Evolutionary conservation across 2,888 invertebrate genomes (phyloP).

Genomic region (Amphipoea oculea): DNA sequence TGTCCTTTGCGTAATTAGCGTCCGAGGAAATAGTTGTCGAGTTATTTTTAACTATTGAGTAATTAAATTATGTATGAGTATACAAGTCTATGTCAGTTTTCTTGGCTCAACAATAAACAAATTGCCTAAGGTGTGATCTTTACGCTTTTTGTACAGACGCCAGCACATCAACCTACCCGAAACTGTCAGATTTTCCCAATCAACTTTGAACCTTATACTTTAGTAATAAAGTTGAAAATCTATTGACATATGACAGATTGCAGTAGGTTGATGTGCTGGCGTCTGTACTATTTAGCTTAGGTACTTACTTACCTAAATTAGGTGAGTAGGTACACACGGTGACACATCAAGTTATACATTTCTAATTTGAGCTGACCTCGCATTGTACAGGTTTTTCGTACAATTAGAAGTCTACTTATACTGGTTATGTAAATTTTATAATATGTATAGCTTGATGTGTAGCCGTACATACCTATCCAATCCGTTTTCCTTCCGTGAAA

Average conservation of each 20-base stretch:
- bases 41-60: conserved; percentile 14
- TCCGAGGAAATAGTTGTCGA: conserved; percentile 49
- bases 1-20: conserved; percentile 79
- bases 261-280: too few species aligned
- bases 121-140: background rate
- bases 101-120: background rate
- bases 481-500: background rate
- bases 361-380: background rate
- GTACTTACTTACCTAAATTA: background rate
- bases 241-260: too few species aligned
- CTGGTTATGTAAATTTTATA: background rate
- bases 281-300: background rate
- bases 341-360: too few species aligned
- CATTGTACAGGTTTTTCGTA: background rate
- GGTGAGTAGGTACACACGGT: background rate
- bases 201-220: too few species aligned
- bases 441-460: background rate
- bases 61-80: background rate
- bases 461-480: background rate
- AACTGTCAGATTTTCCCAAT: too few species aligned
- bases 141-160: background rate
- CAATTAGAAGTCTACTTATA: background rate
- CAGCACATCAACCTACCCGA: too few species aligned
- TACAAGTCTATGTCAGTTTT: background rate
- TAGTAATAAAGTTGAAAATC: too few species aligned